A percentile compares a stretch with the other conserved stretches of the same genome.
phyloP scores from a whole-genome alignment of 1,140 invertebrate species.

The Stegodyphus mimosarum region DNA sequence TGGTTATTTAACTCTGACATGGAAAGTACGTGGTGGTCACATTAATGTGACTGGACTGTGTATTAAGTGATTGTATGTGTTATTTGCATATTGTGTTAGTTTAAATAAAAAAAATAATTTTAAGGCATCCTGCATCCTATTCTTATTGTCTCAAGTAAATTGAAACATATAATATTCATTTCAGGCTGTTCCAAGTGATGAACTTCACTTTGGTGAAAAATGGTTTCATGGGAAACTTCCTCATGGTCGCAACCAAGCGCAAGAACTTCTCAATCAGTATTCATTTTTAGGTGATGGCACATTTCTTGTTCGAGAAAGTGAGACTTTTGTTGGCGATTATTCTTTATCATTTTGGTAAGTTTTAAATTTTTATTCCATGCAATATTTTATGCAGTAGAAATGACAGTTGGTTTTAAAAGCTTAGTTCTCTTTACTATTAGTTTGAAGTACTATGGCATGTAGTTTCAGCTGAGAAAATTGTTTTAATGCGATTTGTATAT shows the following conservation, averaged over 20 bases:
- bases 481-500: background rate
- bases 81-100: too few relatives aligned
- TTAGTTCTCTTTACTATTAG: too few relatives aligned
- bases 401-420: too few relatives aligned
- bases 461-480: too few relatives aligned
- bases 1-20: too few relatives aligned
- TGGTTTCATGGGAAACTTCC: conserved; percentile 94
- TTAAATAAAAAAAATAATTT: too few relatives aligned
- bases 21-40: too few relatives aligned
- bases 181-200: conserved; percentile 73
- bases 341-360: conserved; percentile 88
- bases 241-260: conserved; percentile 81
- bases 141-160: too few relatives aligned
- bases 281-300: conserved; percentile 92
- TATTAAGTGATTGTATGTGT: too few relatives aligned
- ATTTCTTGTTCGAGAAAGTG: conserved; percentile 93
- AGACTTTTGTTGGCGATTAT: conserved; percentile 96
- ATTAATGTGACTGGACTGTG: too few relatives aligned
- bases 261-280: conserved; percentile 80
- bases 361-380: background rate
- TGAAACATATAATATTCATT: background rate
- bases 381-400: background rate
- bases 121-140: too few relatives aligned
- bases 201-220: conserved; percentile 92
- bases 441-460: too few relatives aligned